Evolutionary conservation across 2,888 invertebrate species (phyloP).

Genomic region (Lomographa bimaculata): DNA sequence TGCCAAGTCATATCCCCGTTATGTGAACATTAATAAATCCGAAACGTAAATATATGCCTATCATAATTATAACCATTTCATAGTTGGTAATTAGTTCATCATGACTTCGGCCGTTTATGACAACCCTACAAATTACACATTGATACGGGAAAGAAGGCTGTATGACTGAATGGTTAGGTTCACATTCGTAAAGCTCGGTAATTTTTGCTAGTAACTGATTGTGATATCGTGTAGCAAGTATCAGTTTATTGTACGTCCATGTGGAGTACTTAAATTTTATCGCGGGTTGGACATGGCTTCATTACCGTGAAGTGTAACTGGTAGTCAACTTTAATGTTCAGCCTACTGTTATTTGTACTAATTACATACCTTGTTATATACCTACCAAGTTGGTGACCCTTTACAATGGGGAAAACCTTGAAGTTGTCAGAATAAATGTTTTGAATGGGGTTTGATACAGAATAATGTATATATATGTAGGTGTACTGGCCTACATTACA

Average conservation of each 20-base stretch:
- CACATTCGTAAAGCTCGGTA: slow-evolving; percentile 1
- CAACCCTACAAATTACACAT: slow-evolving; percentile 4
- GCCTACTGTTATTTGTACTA: slow-evolving; percentile 17
- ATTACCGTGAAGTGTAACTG: slow-evolving; percentile 45
- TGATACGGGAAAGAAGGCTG: slow-evolving; percentile 6
- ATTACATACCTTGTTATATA: too few species aligned
- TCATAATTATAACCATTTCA: slow-evolving; percentile 15
- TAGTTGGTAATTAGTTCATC: slow-evolving; percentile 26
- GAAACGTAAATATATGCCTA: too few species aligned
- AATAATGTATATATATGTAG: too few species aligned
- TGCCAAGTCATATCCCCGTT: neutral
- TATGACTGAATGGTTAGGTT: slow-evolving; percentile 4
- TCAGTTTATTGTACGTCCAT: slow-evolving; percentile 40
- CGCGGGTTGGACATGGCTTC: slow-evolving; percentile 46
- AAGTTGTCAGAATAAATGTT: slow-evolving; percentile 17
- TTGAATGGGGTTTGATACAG: too few species aligned
- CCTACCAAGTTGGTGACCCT: slow-evolving; percentile 23
- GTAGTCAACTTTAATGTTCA: slow-evolving; percentile 10
- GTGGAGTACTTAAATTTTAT: slow-evolving; percentile 57
- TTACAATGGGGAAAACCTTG: slow-evolving; percentile 18
- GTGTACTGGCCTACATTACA: too few species aligned
- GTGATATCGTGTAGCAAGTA: slow-evolving; percentile 24
- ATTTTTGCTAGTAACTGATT: slow-evolving; percentile 14
- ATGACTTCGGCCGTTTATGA: slow-evolving; percentile 25
- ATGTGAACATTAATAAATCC: too few species aligned